Percentiles rank a stretch among this genome's conserved stretches.
Evolutionary conservation across 2,113 vertebrate genomes (phyloP).

Genomic region (Hipposideros armiger): DNA sequence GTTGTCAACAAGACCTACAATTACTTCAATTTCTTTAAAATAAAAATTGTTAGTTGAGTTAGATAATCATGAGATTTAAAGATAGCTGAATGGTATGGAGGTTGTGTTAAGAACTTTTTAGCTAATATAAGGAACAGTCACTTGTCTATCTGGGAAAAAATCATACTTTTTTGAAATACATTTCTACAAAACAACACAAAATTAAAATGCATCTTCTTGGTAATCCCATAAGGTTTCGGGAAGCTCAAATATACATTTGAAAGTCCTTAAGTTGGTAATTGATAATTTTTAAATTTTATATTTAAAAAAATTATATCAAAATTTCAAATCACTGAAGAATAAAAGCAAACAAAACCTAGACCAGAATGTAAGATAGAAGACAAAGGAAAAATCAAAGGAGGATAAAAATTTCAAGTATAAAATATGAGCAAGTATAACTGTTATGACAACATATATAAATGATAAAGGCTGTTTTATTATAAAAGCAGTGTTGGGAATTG

Average conservation of each 20-base stretch:
- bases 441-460: neutral
- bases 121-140: neutral
- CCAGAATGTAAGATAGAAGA: neutral
- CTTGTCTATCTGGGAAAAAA: neutral
- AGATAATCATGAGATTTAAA: neutral
- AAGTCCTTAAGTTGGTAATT: neutral
- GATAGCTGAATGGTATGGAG: neutral
- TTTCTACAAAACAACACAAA: neutral
- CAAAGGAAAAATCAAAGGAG: neutral
- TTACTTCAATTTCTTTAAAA: conserved; percentile 4
- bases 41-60: neutral
- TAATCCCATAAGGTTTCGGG: neutral
- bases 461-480: neutral
- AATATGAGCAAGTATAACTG: neutral
- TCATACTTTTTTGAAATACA: neutral
- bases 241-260: neutral
- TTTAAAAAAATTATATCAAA: neutral
- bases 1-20: neutral
- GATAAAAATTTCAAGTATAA: neutral
- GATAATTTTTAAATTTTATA: neutral
- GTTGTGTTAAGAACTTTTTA: neutral
- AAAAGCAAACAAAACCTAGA: neutral
- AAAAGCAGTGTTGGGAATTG: neutral
- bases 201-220: neutral
- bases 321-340: neutral